phyloP scores from a whole-genome alignment of 2,888 invertebrate species.

The Parthenolecanium corni region DNA sequence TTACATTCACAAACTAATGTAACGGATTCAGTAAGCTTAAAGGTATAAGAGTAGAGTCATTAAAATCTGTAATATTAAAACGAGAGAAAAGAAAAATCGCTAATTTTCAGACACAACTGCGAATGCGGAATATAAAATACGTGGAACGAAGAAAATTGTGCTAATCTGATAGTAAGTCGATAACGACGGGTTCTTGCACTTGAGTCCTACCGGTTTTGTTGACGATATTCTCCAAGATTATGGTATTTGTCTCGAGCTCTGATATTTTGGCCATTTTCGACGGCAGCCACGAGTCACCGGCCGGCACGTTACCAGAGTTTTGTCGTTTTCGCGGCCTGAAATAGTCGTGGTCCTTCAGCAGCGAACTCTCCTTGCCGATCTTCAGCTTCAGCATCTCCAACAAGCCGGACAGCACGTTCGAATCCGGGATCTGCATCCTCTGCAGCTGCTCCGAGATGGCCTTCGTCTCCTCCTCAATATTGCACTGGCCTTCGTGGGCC shows the following conservation, averaged over 20 bases:
- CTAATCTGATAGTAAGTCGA: slow-evolving; percentile 19
- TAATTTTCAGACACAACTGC: too few species aligned
- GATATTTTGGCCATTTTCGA: slow-evolving; percentile 5
- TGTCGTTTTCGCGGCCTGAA: slow-evolving; percentile 17
- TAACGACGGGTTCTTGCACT: slow-evolving; percentile 9
- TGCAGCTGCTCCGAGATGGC: slow-evolving; percentile 14
- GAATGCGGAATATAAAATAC: too few species aligned
- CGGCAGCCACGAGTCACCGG: not conserved
- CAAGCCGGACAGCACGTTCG: slow-evolving; percentile 10
- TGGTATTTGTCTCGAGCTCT: not conserved
- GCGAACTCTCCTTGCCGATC: slow-evolving; percentile 6
- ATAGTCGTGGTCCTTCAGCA: slow-evolving; percentile 24
- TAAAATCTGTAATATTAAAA: too few species aligned
- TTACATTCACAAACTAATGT: too few species aligned
- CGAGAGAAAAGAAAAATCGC: too few species aligned
- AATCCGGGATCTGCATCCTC: slow-evolving; percentile 17
- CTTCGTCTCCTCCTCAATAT: slow-evolving; percentile 21
- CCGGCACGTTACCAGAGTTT: not conserved
- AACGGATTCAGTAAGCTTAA: too few species aligned
- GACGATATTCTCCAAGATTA: slow-evolving; percentile 14
- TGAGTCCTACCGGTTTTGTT: slow-evolving; percentile 1
- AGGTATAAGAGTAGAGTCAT: too few species aligned
- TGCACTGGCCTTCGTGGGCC: slow-evolving; percentile 21
- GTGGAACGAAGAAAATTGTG: too few species aligned
- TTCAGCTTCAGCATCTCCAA: slow-evolving; percentile 18